Percentiles rank a stretch among this genome's conserved stretches.
Conservation (phyloP, 1,140 invertebrate species). For the Gonatopus flavifemur region DNA sequence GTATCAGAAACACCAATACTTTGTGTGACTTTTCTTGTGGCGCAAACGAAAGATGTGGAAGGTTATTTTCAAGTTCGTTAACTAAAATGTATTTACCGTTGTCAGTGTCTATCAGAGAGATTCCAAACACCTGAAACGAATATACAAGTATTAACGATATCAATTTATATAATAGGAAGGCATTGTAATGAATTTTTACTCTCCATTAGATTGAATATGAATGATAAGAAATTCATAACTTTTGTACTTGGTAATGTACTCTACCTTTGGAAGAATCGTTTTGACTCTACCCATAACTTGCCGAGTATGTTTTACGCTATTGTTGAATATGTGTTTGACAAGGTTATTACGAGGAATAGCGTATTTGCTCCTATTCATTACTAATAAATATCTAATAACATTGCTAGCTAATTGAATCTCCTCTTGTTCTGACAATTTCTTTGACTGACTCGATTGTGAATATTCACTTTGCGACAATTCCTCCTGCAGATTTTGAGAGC, state of each 20-base stretch:
- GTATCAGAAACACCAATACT: constrained; percentile 35
- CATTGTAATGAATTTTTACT: constrained; percentile 1
- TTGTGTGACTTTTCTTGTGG: constrained; percentile 13
- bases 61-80: constrained; percentile 33
- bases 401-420: constrained; percentile 4
- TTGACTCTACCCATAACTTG: constrained; percentile 21
- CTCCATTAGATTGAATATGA: no score
- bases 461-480: neutral
- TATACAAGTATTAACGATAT: neutral
- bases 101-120: constrained; percentile 31
- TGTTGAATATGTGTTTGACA: constrained; percentile 25
- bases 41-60: constrained; percentile 24
- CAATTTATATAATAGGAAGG: neutral
- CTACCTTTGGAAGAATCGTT: constrained; percentile 24
- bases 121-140: constrained; percentile 43
- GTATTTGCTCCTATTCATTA: constrained; percentile 21
- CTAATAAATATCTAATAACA: constrained; percentile 33
- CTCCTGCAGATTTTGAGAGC: neutral
- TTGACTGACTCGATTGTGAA: neutral
- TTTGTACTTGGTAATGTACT: neutral
- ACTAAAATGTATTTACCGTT: constrained; percentile 36
- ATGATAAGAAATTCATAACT: neutral
- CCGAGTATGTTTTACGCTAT: constrained; percentile 18
- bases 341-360: constrained; percentile 27
- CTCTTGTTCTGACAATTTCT: neutral